These are phyloP conservation scores for Drosophila tropicalis DNA, from an alignment of 1,140 invertebrate species.

Conservation along the genomic window DNA sequence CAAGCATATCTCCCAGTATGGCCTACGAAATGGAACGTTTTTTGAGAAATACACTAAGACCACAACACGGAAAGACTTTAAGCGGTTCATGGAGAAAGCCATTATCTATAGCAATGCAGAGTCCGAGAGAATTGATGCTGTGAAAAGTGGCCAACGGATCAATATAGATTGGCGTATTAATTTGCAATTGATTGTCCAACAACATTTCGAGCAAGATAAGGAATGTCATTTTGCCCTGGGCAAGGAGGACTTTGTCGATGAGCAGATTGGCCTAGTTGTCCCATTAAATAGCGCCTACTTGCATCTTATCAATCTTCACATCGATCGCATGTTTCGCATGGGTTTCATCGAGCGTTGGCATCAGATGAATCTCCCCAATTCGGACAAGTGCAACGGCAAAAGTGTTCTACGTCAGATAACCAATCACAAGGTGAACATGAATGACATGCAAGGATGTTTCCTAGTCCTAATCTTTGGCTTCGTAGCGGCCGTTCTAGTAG, in stretches of 20 bases:
- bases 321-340: constrained; percentile 91
- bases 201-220: constrained; percentile 76
- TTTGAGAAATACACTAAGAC: constrained; percentile 87
- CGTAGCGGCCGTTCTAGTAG: constrained; percentile 43
- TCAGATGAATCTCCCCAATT: constrained; percentile 89
- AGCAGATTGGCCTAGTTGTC: constrained; percentile 91
- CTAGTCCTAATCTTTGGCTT: constrained; percentile 73
- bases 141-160: constrained; percentile 88
- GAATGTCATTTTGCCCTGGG: constrained; percentile 75
- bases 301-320: constrained; percentile 86
- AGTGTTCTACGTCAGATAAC: constrained; percentile 87
- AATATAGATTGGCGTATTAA: constrained; percentile 92
- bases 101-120: constrained; percentile 84
- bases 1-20: constrained; percentile 88
- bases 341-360: constrained; percentile 94
- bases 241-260: constrained; percentile 90
- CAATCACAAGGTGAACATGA: constrained; percentile 92
- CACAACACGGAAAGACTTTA: constrained; percentile 71
- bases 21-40: constrained; percentile 88
- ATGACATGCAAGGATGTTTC: constrained; percentile 93
- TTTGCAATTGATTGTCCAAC: constrained; percentile 84
- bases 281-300: constrained; percentile 90
- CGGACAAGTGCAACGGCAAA: constrained; percentile 88
- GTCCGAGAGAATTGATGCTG: constrained; percentile 84
- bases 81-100: constrained; percentile 76